phyloP scores from a whole-genome alignment of 1,140 invertebrate genomes.

The Platorchestia sp. region DNA sequence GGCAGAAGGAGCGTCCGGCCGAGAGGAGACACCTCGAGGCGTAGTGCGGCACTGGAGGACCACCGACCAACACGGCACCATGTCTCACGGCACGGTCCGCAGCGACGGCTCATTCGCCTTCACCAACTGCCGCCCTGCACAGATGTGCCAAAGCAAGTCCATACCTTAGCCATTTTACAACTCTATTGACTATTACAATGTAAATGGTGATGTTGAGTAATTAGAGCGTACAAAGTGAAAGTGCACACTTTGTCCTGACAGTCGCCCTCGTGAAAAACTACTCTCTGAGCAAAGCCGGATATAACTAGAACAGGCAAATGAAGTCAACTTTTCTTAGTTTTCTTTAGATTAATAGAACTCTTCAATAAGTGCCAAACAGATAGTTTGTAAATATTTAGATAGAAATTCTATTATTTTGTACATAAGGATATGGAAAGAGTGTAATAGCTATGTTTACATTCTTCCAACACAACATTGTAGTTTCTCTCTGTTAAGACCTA shows the following conservation, averaged over 20 bases:
- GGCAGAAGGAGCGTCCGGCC: background rate
- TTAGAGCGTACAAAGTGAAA: background rate
- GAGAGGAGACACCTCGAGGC: background rate
- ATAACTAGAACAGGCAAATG: background rate
- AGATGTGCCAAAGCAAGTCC: constrained; percentile 23
- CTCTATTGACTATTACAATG: background rate
- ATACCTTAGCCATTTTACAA: background rate
- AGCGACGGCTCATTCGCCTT: constrained; percentile 57
- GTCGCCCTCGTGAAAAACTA: background rate
- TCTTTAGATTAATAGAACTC: background rate
- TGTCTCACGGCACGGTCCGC: constrained; percentile 49
- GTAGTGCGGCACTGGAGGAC: constrained; percentile 43
- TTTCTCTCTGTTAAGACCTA: background rate
- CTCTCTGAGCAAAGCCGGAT: background rate
- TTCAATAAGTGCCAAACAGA: constrained; percentile 12
- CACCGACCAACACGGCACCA: constrained; percentile 54
- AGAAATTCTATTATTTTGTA: background rate
- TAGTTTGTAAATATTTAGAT: constrained; percentile 44
- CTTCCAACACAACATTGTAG: background rate
- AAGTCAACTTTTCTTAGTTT: background rate
- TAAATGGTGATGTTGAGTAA: background rate
- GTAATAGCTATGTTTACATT: background rate
- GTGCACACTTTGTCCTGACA: background rate
- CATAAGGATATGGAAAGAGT: background rate
- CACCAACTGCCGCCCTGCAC: constrained; percentile 46